Evolutionary conservation across 2,888 invertebrate genomes (phyloP).

Genomic region (Calliphora vomitoria): DNA sequence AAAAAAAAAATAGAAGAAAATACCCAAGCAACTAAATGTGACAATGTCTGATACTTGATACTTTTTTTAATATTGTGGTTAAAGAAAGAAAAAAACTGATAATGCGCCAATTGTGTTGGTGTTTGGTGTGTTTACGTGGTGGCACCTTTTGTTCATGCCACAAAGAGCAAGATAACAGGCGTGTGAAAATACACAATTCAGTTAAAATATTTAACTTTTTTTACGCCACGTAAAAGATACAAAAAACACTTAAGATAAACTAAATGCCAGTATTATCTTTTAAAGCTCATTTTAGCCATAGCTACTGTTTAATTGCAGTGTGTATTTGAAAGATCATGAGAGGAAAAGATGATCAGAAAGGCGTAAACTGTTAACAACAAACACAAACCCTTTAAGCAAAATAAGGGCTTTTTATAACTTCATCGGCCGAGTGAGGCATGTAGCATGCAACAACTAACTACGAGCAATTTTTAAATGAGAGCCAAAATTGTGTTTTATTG

Average conservation of each 20-base stretch:
- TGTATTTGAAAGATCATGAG: constrained; percentile 12
- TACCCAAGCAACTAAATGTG: constrained; percentile 51
- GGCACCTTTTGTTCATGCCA: constrained; percentile 54
- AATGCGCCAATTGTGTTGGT: constrained; percentile 58
- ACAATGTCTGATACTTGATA: constrained; percentile 64
- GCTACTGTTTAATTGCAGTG: constrained; percentile 70
- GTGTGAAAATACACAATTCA: constrained; percentile 68
- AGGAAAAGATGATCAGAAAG: constrained; percentile 49
- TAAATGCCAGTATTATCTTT: constrained; percentile 51
- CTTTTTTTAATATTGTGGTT: constrained; percentile 46
- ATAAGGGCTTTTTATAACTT: constrained; percentile 69
- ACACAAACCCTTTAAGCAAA: constrained; percentile 64
- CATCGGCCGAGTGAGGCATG: constrained; percentile 23
- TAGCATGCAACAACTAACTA: not conserved
- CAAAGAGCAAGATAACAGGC: constrained; percentile 57
- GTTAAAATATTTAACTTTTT: constrained; percentile 44
- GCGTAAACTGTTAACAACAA: constrained; percentile 66
- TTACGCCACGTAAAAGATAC: not conserved
- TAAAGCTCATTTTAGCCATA: constrained; percentile 59
- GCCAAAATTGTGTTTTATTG: constrained; percentile 20
- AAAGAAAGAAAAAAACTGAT: constrained; percentile 15
- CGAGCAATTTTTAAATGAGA: constrained; percentile 34
- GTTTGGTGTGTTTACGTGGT: constrained; percentile 47
- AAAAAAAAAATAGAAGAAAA: not conserved
- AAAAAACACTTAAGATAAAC: constrained; percentile 56